A percentile compares a stretch with the other conserved stretches of the same genome.
phyloP scores from a whole-genome alignment of 2,888 invertebrate genomes.

The Drosophila fungiperda region DNA sequence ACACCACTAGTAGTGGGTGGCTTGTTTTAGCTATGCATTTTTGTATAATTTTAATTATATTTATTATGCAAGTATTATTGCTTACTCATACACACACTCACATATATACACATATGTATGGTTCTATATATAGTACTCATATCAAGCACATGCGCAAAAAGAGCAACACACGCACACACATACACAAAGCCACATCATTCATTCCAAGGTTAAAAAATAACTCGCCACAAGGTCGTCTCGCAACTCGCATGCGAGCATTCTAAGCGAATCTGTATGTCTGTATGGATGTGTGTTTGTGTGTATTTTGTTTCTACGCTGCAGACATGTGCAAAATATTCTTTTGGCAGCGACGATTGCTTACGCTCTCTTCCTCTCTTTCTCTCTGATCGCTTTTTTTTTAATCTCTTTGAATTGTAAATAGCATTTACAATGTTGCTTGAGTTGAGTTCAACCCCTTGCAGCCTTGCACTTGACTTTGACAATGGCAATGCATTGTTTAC shows the following conservation, averaged over 20 bases:
- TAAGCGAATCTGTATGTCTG: constrained; percentile 24
- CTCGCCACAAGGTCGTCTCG: constrained; percentile 84
- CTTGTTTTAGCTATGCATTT: constrained; percentile 53
- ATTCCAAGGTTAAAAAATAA: constrained; percentile 85
- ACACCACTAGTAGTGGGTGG: constrained; percentile 24
- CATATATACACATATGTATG: not conserved
- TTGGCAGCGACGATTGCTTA: constrained; percentile 29
- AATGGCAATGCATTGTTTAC: constrained; percentile 47
- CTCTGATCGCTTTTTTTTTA: constrained; percentile 19
- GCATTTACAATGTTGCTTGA: constrained; percentile 16
- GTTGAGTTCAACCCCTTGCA: constrained; percentile 9
- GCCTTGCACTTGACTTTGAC: constrained; percentile 77
- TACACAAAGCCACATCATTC: constrained; percentile 57
- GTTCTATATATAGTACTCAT: constrained; percentile 43
- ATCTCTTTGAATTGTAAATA: constrained; percentile 26
- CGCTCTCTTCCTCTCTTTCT: constrained; percentile 5
- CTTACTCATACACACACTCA: constrained; percentile 52
- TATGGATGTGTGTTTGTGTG: constrained; percentile 15
- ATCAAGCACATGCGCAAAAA: constrained; percentile 47
- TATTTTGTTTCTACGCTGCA: constrained; percentile 56
- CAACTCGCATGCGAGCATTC: constrained; percentile 59
- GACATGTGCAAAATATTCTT: constrained; percentile 65
- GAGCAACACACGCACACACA: constrained; percentile 18
- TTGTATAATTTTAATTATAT: constrained; percentile 51
- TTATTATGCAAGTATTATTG: constrained; percentile 59